Percentiles rank a stretch among this genome's conserved stretches.
Conservation (phyloP, 1,140 invertebrate species). For the Drosophila watanabei region DNA sequence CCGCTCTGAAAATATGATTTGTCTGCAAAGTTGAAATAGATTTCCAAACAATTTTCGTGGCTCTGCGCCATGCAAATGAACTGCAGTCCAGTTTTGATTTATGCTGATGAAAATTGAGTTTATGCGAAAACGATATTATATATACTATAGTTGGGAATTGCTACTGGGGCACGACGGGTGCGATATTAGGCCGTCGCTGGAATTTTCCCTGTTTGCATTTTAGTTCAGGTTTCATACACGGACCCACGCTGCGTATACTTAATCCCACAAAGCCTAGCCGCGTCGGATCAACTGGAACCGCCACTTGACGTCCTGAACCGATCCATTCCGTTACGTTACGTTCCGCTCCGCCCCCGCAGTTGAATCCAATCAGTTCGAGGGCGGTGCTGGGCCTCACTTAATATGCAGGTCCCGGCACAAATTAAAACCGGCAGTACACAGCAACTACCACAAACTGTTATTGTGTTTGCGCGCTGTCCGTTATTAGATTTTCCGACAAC, state of each 20-base stretch:
- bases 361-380: slow-evolving; percentile 52
- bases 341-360: slow-evolving; percentile 38
- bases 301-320: slow-evolving; percentile 10
- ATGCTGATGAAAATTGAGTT: slow-evolving; percentile 43
- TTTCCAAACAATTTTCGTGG: slow-evolving; percentile 25
- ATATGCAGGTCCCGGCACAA: slow-evolving; percentile 71
- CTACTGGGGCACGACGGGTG: not conserved
- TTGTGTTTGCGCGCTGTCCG: slow-evolving; percentile 61
- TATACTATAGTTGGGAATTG: not conserved
- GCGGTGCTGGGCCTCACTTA: slow-evolving; percentile 47
- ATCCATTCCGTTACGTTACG: not conserved
- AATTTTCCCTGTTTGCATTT: slow-evolving; percentile 33
- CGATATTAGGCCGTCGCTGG: slow-evolving; percentile 18
- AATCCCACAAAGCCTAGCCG: slow-evolving; percentile 44
- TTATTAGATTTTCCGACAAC: slow-evolving; percentile 75
- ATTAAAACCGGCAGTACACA: slow-evolving; percentile 63
- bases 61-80: slow-evolving; percentile 28
- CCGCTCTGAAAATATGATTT: slow-evolving; percentile 34
- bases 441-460: slow-evolving; percentile 54
- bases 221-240: slow-evolving; percentile 42
- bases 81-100: slow-evolving; percentile 28
- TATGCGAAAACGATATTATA: slow-evolving; percentile 18
- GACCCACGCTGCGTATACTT: slow-evolving; percentile 35
- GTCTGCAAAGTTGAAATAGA: slow-evolving; percentile 56
- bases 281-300: slow-evolving; percentile 42